phyloP scores from a whole-genome alignment of 2,888 invertebrate species.

The Apomyelois bistriatella region DNA sequence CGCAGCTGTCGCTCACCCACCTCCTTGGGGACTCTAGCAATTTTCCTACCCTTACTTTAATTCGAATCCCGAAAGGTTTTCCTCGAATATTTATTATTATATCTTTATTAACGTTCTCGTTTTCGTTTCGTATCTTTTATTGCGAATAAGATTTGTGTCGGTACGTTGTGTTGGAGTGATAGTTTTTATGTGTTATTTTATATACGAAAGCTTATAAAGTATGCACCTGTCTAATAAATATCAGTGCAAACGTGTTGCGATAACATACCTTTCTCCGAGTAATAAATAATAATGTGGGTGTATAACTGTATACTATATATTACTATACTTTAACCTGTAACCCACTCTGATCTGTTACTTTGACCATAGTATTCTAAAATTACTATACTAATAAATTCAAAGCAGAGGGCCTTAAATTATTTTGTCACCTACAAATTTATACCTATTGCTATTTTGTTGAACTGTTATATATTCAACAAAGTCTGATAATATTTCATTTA shows the following conservation, averaged over 20 bases:
- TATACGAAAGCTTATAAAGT: slow-evolving; percentile 55
- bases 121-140: slow-evolving; percentile 58
- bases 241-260: slow-evolving; percentile 43
- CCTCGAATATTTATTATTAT: slow-evolving; percentile 75
- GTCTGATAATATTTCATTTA: not conserved
- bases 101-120: slow-evolving; percentile 72
- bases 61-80: slow-evolving; percentile 75
- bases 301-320: slow-evolving; percentile 17
- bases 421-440: no score
- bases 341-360: no score
- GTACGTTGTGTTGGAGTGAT: slow-evolving; percentile 31
- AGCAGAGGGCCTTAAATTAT: no score
- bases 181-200: slow-evolving; percentile 56
- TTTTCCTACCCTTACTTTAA: slow-evolving; percentile 77
- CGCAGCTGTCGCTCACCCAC: slow-evolving; percentile 68
- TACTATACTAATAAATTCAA: no score
- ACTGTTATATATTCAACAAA: not conserved
- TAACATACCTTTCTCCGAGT: slow-evolving; percentile 39
- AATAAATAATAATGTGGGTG: slow-evolving; percentile 45
- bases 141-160: slow-evolving; percentile 59
- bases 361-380: no score
- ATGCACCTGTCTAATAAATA: slow-evolving; percentile 60
- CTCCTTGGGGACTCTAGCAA: slow-evolving; percentile 71
- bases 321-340: no score
- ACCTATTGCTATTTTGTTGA: no score